Evolutionary conservation across 2,113 vertebrate genomes (phyloP), one percentile per base, ranked within the genome.

Genomic region (Ptychochromis oligacanthus): DNA sequence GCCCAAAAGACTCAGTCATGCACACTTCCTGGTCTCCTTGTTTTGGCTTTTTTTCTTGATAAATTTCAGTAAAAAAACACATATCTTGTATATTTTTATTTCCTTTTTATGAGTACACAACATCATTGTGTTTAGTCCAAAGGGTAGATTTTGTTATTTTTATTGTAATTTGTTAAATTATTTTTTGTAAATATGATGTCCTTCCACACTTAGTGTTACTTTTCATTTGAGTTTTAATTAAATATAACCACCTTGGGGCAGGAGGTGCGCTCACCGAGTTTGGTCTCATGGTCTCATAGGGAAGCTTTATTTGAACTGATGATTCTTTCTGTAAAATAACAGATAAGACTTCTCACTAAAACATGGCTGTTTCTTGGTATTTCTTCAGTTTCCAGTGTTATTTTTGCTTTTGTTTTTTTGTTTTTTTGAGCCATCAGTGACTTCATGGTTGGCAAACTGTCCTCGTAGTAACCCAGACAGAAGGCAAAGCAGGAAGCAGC

Each of bases 271-370:
- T 67, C 15, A 17, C n/a, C 46, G 14, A 38, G n/a, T 67, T 17
- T 67, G 61, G 64, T 67, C 64, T 67, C 64, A 26, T n/a, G n/a
- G 62, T 65, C 38, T 65, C 38, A 49, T 18, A 67, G 64, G 64
- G 40, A 67, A 49, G 40, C 38, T 67, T 67, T 28, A 67, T 67
- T 67, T 70, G 15, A 49, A 9, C 49, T 70, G 26, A 67, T 67
- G 38, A 67, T 1, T 67, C 40, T 1, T 26, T 26, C 15, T 49
- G 40, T 70, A 70, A 70, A 70, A 70, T 70, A 70, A 70, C 43
- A 70, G 14, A 67, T 12, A 49, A 22, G 43, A 49, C 65, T 49
- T 49, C 65, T 0, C 15, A 28, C 40, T 24, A 49, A 70, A 43
- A 70, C 17, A 70, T 0, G 15, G 40, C 22, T 49, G 43, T 70